These are phyloP conservation scores for Muntiacus reevesi DNA, from an alignment of 2,113 vertebrate genomes.

Conservation along the genomic window DNA sequence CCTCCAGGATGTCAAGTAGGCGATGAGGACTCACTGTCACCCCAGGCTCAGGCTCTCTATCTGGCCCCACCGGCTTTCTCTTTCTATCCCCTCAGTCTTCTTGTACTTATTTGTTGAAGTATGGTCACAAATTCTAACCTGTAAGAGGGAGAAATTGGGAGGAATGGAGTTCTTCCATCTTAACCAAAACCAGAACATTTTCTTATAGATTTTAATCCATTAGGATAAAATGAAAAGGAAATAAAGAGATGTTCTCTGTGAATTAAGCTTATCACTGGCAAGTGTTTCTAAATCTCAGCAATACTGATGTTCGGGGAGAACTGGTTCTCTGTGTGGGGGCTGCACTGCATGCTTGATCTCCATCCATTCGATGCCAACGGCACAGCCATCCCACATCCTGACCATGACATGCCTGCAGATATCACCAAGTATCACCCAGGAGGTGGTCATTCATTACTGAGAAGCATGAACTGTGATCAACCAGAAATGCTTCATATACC, in stretches of 20 bases:
- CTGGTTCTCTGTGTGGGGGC: background rate
- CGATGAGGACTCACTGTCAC: background rate
- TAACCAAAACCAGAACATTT: background rate
- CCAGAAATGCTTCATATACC: background rate
- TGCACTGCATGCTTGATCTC: fast-evolving
- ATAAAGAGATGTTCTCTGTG: background rate
- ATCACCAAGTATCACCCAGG: background rate
- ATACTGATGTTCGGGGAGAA: fast-evolving
- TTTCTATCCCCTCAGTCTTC: background rate
- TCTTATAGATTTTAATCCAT: background rate
- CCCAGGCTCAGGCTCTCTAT: no score
- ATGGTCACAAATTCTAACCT: no score
- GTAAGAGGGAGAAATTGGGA: no score
- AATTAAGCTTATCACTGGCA: background rate
- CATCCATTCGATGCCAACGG: fast-evolving
- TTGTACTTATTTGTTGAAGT: fast-evolving
- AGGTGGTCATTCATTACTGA: background rate
- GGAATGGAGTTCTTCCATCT: background rate
- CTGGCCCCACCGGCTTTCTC: background rate
- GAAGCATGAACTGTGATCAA: fast-evolving
- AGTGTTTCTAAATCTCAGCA: background rate
- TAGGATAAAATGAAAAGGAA: background rate
- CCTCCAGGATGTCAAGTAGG: no score
- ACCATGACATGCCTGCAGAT: fast-evolving
- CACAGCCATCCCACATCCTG: background rate